Conservation (phyloP, 2,113 vertebrate genomes). For the Pogonocichla stellata region DNA sequence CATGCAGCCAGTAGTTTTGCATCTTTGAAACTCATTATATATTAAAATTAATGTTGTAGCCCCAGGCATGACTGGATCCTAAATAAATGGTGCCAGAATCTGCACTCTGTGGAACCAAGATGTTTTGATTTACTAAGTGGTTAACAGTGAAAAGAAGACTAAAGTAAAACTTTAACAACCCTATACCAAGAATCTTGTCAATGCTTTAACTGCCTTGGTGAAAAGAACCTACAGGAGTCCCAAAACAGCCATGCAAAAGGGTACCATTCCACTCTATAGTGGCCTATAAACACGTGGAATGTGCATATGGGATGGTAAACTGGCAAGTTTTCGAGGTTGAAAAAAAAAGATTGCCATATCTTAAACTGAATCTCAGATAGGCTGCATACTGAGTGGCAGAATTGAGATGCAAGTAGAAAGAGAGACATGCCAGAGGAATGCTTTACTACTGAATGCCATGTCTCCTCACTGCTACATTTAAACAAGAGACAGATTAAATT, state of each 20-base stretch:
- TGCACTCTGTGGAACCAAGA: neutral
- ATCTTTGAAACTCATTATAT: slow-evolving; percentile 17
- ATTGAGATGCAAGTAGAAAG: neutral
- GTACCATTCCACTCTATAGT: neutral
- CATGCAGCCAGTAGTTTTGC: neutral
- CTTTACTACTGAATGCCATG: neutral
- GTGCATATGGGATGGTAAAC: neutral
- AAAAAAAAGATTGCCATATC: neutral
- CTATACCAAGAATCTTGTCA: neutral
- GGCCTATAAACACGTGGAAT: neutral
- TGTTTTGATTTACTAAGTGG: neutral
- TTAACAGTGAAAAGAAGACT: neutral
- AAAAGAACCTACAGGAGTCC: neutral
- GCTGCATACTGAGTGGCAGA: neutral
- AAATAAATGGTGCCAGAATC: neutral
- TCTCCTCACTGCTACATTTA: neutral
- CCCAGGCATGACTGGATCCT: neutral
- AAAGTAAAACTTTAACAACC: neutral
- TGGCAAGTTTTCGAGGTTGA: neutral
- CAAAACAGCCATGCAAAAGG: neutral
- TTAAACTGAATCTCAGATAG: neutral
- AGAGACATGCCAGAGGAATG: neutral
- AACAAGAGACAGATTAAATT: neutral
- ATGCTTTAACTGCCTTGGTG: neutral
- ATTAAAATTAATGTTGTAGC: neutral